A percentile compares a stretch with the other conserved stretches of the same genome.
These are phyloP conservation scores for Drosophila bocki DNA, from an alignment of 1,140 invertebrate genomes.

Conservation along the genomic window DNA sequence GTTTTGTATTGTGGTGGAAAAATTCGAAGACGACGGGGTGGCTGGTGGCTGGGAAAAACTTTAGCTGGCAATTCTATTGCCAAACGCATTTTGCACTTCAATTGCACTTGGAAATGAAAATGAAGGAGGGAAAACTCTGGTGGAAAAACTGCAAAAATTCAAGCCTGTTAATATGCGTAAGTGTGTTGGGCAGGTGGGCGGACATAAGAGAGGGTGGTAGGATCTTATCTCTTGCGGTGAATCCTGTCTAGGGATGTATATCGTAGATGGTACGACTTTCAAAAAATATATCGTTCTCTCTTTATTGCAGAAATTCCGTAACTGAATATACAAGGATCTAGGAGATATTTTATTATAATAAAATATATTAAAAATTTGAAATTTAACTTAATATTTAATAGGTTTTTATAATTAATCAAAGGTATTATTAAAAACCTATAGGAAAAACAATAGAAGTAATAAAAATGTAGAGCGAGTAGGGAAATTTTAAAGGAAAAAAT, in stretches of 20 bases:
- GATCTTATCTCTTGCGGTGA: conserved; percentile 14
- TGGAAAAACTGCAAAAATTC: conserved; percentile 46
- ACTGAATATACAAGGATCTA: no score
- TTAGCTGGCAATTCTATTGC: conserved; percentile 59
- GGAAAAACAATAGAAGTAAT: no score
- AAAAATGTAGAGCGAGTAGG: no score
- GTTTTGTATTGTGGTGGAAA: conserved; percentile 48
- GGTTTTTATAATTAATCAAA: no score
- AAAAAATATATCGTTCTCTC: background rate
- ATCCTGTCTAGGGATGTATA: conserved; percentile 18
- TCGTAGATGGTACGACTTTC: background rate
- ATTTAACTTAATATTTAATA: no score
- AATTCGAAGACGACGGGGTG: background rate
- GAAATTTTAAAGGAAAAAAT: background rate
- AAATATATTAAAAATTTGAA: background rate
- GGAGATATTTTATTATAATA: background rate
- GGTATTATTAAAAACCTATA: background rate
- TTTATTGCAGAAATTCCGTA: background rate
- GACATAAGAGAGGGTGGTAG: background rate
- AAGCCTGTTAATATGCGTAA: conserved; percentile 78
- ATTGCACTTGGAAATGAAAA: conserved; percentile 62
- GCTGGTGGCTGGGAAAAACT: conserved; percentile 29
- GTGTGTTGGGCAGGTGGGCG: conserved; percentile 32
- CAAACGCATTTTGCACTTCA: conserved; percentile 64
- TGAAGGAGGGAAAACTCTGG: conserved; percentile 30